These are phyloP conservation scores for Drosophila ogumai DNA, from an alignment of 1,140 invertebrate species.

Conservation along the genomic window DNA sequence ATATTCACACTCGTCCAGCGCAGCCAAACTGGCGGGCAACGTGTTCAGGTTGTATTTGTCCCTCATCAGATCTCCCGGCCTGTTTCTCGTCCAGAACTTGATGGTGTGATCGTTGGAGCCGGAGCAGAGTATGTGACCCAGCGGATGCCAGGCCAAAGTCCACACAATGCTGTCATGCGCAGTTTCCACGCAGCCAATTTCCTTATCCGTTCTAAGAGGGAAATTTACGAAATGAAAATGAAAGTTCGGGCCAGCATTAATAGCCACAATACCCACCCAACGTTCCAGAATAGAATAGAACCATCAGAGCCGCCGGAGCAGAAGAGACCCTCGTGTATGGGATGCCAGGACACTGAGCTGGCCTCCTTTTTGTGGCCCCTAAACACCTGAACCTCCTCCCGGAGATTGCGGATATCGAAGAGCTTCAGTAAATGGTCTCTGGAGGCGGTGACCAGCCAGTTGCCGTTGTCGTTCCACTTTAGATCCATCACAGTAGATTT, in stretches of 20 bases:
- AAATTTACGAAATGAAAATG: background rate
- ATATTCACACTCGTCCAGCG: constrained; percentile 90
- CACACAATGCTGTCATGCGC: constrained; percentile 99
- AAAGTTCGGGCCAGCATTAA: background rate
- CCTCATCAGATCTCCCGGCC: constrained; percentile 98
- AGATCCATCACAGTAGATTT: constrained; percentile 99
- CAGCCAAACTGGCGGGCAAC: constrained; percentile 90
- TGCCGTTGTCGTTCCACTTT: constrained; percentile 99
- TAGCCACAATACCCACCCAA: constrained; percentile 89
- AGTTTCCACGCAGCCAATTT: constrained; percentile 98
- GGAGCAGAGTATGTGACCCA: constrained; percentile 99
- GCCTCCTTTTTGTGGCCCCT: constrained; percentile 99
- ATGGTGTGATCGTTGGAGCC: constrained; percentile 99
- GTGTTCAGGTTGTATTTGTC: constrained; percentile 99
- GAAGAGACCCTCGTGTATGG: constrained; percentile 97
- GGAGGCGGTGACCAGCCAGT: constrained; percentile 99
- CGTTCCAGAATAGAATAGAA: constrained; percentile 99
- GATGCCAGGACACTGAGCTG: constrained; percentile 98
- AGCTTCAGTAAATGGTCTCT: constrained; percentile 99
- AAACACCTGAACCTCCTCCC: constrained; percentile 97
- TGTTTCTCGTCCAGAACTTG: constrained; percentile 99
- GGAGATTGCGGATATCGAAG: constrained; percentile 98
- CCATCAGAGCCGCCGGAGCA: constrained; percentile 99
- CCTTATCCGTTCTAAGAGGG: constrained; percentile 94
- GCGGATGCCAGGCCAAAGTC: constrained; percentile 99